Evolutionary conservation across 1,140 invertebrate genomes (phyloP).

Genomic region (Oryzaephilus surinamensis): DNA sequence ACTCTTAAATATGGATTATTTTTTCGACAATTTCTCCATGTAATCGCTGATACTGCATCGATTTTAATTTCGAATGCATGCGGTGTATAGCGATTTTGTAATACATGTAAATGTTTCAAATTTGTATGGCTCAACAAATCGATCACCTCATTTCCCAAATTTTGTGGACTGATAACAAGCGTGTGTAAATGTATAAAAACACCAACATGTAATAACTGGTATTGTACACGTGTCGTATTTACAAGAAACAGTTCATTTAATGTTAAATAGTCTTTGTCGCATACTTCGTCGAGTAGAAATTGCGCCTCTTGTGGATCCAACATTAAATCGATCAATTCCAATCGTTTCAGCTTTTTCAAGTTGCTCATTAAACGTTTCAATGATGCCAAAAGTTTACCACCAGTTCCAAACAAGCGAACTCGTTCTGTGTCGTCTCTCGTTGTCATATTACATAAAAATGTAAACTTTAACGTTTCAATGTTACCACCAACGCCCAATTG

Average conservation of each 20-base stretch:
- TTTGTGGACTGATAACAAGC: slow-evolving; percentile 69
- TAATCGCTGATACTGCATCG: slow-evolving; percentile 31
- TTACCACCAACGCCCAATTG: slow-evolving; percentile 42
- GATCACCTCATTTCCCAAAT: slow-evolving; percentile 66
- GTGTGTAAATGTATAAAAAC: slow-evolving; percentile 65
- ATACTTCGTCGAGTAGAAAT: slow-evolving; percentile 65
- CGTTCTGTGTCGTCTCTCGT: slow-evolving; percentile 46
- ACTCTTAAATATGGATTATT: slow-evolving; percentile 47
- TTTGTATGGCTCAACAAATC: slow-evolving; percentile 54
- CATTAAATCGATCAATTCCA: slow-evolving; percentile 69
- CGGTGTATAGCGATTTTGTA: slow-evolving; percentile 65
- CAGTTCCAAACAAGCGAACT: slow-evolving; percentile 61
- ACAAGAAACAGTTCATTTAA: slow-evolving; percentile 56
- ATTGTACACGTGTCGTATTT: slow-evolving; percentile 63
- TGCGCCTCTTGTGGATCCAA: slow-evolving; percentile 58
- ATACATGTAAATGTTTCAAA: slow-evolving; percentile 60
- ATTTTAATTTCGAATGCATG: slow-evolving; percentile 41
- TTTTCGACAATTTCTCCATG: slow-evolving; percentile 43
- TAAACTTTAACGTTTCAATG: slow-evolving; percentile 57
- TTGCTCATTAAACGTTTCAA: slow-evolving; percentile 62
- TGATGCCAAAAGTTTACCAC: slow-evolving; percentile 57
- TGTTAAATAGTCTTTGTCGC: slow-evolving; percentile 50
- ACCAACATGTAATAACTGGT: slow-evolving; percentile 64
- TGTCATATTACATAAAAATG: slow-evolving; percentile 69
- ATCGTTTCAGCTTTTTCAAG: slow-evolving; percentile 48